Conservation (phyloP, 2,113 vertebrate species). For the Paralichthys olivaceus region DNA sequence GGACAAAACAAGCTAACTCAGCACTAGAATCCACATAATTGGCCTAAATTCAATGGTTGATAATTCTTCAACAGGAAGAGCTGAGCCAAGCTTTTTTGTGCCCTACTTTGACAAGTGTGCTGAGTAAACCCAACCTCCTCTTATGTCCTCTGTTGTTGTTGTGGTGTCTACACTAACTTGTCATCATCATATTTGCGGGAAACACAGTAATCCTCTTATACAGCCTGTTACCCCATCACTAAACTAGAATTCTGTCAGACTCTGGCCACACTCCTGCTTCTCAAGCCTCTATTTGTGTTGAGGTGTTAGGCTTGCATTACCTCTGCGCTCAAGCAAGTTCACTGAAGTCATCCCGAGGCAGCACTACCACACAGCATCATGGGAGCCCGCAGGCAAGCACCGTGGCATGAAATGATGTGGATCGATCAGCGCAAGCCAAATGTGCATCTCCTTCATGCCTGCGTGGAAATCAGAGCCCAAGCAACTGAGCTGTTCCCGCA, state of each 20-base stretch:
- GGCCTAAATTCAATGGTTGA: constrained; percentile 43
- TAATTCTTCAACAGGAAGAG: constrained; percentile 46
- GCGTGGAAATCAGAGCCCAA: constrained; percentile 46
- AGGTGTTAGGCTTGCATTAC: constrained; percentile 19
- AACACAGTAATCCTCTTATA: constrained; percentile 48
- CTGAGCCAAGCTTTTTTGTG: constrained; percentile 41
- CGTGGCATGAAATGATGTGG: constrained; percentile 34
- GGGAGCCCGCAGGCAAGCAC: constrained; percentile 25
- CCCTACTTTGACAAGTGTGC: constrained; percentile 55
- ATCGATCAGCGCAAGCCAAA: constrained; percentile 43
- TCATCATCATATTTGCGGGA: constrained; percentile 40
- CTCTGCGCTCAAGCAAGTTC: constrained; percentile 28
- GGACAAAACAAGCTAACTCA: constrained; percentile 47
- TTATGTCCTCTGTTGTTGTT: constrained; percentile 45
- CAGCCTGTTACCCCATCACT: not conserved
- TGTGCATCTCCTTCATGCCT: constrained; percentile 36
- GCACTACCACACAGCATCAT: constrained; percentile 10
- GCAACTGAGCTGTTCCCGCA: constrained; percentile 37
- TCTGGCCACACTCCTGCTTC: constrained; percentile 25
- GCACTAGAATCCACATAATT: constrained; percentile 46
- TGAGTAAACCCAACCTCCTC: constrained; percentile 34
- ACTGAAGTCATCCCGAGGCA: constrained; percentile 28
- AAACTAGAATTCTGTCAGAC: constrained; percentile 12
- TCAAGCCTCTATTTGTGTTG: constrained; percentile 19
- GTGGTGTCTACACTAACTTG: constrained; percentile 39